A percentile compares a stretch with the other conserved stretches of the same genome.
Conservation (phyloP, 2,797 vertebrate species). For the Poecilia wingei region DNA sequence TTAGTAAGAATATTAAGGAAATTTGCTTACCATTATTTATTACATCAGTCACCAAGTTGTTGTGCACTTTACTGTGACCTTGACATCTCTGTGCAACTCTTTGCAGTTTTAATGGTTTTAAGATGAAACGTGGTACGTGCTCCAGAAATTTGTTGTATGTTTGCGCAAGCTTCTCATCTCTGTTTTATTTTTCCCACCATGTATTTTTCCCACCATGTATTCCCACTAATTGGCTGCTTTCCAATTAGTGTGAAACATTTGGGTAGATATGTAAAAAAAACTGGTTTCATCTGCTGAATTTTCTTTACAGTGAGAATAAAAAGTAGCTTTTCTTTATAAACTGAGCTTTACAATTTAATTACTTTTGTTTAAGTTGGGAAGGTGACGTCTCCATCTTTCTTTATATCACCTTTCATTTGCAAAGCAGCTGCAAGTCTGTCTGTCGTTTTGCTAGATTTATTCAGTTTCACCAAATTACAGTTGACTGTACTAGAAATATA, state of each 20-base stretch:
- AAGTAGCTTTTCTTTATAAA: not conserved
- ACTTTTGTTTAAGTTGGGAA: too few relatives aligned
- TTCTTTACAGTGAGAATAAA: not conserved
- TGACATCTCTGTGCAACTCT: not conserved
- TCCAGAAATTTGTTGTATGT: not conserved
- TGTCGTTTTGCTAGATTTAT: not conserved
- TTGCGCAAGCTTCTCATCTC: not conserved
- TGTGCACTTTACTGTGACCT: not conserved
- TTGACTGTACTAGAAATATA: not conserved
- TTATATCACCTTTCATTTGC: not conserved
- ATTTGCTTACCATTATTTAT: not conserved
- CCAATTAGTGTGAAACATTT: not conserved
- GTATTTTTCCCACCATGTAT: not conserved
- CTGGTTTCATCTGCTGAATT: not conserved
- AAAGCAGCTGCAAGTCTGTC: not conserved
- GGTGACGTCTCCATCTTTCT: not conserved
- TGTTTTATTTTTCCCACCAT: not conserved
- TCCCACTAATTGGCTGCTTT: not conserved
- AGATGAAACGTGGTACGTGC: not conserved
- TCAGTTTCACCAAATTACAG: not conserved
- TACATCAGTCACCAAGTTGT: not conserved
- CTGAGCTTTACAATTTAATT: not conserved
- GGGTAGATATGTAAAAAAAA: not conserved
- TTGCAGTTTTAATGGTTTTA: not conserved
- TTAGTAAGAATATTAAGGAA: not conserved